Base-by-base conservation (phyloP, 2,113 vertebrate species). In the Cettia cetti region DNA sequence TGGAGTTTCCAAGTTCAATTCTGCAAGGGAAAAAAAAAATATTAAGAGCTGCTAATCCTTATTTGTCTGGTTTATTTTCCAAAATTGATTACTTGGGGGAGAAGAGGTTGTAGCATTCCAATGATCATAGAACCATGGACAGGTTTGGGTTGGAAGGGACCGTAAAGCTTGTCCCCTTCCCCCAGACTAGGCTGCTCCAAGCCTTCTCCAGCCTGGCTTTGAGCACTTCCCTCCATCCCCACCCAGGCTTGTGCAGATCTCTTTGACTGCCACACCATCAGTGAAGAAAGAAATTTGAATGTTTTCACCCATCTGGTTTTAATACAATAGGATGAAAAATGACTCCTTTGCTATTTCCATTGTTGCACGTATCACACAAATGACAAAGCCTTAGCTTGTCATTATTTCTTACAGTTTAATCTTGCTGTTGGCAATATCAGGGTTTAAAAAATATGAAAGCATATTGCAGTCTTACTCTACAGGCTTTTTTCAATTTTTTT, bases 41-140 rank as follows among this genome's bases (percentile, higher is more conserved):
- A 49, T 1, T 16, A n/a, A 45, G 33, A 71, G 15, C 30, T 54
- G 37, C 15, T 65, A 65, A 56, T 82, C 15, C 9, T 53, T 45
- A 17, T 22, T 72, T 65, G 31, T 7, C 15, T 50, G 19, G 6
- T 20, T 88, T 44, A 2, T 50, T 50, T 66, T 35, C 31, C 31
- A 39, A 4, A 79, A 53, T 2, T 6, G 2, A 50, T 17, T 66
- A 30, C 2, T 1, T 35, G 8, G 13, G 10, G 10, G 0, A 5
- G 10, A 47, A 49, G 39, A 50, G 33, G 8, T 20, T 27, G 16
- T 10, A 7, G 7, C 9, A 7, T 30, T 54, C 0, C 1, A 31
- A 23, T n/a, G 11, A 30, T 21, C 11, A 22, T 5, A 31, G 53
- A 21, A 7, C 31, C 37, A 37, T 12, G 53, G 22, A 7, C 14